Evolutionary conservation across 2,113 vertebrate genomes (phyloP).

Genomic region (Peucedramus taeniatus): DNA sequence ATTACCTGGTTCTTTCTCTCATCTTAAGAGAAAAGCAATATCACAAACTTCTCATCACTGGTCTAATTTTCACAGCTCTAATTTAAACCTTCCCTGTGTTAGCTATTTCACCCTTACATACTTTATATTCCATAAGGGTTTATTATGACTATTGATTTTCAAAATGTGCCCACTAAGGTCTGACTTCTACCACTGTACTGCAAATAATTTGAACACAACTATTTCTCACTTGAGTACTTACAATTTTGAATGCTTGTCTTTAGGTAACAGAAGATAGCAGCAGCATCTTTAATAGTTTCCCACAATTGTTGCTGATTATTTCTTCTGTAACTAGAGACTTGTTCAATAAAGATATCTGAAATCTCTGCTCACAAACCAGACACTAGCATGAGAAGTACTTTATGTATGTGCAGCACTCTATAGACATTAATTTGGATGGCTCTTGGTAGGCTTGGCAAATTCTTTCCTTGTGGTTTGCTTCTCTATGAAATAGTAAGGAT

Average conservation of each 20-base stretch:
- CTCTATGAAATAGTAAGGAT: not conserved
- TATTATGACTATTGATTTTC: not conserved
- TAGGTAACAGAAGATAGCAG: not conserved
- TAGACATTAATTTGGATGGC: not conserved
- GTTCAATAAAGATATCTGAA: conserved; percentile 34
- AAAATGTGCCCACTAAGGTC: not conserved
- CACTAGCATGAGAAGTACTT: not conserved
- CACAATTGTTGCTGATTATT: not conserved
- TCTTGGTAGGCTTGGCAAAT: not conserved
- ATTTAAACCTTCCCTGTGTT: not conserved
- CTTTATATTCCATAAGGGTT: not conserved
- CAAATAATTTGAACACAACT: not conserved
- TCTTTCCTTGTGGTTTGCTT: not conserved
- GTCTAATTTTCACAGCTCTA: conserved; percentile 10
- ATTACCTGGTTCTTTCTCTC: not conserved
- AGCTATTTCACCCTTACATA: not conserved
- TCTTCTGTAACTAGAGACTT: conserved; percentile 6
- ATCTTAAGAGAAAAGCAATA: not conserved
- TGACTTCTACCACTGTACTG: not conserved
- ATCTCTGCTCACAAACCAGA: not conserved
- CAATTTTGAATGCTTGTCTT: conserved; percentile 42
- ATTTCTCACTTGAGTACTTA: conserved; percentile 3
- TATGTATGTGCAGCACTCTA: not conserved
- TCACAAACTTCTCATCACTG: not conserved
- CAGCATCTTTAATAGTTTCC: conserved; percentile 43